Conservation (phyloP, 1,140 invertebrate species). For the Leptinotarsa defecta region DNA sequence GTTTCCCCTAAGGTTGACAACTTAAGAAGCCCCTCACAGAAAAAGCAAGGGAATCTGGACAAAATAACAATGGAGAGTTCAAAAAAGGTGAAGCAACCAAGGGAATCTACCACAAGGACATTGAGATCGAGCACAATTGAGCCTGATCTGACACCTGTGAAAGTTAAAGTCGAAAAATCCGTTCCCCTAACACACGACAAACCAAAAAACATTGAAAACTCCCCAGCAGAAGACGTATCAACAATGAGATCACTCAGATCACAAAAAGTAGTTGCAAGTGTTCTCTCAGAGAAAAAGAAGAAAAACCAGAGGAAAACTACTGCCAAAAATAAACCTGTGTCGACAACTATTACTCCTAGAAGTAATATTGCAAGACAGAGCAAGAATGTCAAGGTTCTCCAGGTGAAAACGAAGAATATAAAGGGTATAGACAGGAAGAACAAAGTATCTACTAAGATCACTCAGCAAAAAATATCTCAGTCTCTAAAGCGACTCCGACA, state of each 20-base stretch:
- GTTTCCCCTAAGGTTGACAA: neutral
- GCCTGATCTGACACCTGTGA: neutral
- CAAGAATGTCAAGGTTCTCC: neutral
- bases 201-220: neutral
- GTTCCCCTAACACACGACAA: neutral
- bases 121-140: neutral
- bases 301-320: neutral
- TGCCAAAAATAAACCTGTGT: neutral
- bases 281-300: neutral
- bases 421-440: neutral
- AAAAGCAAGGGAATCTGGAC: conserved; percentile 13
- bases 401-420: neutral
- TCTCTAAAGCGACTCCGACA: neutral
- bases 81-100: conserved; percentile 1
- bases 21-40: neutral
- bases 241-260: conserved; percentile 1
- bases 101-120: neutral
- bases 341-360: neutral
- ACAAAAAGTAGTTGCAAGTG: neutral
- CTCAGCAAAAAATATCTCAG: neutral
- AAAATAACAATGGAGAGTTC: neutral
- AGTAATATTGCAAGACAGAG: neutral
- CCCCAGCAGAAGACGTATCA: too few relatives aligned
- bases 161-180: conserved; percentile 4
- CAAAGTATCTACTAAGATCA: neutral